Conservation (phyloP, 1,140 invertebrate genomes). For the Pteromalus puparum region DNA sequence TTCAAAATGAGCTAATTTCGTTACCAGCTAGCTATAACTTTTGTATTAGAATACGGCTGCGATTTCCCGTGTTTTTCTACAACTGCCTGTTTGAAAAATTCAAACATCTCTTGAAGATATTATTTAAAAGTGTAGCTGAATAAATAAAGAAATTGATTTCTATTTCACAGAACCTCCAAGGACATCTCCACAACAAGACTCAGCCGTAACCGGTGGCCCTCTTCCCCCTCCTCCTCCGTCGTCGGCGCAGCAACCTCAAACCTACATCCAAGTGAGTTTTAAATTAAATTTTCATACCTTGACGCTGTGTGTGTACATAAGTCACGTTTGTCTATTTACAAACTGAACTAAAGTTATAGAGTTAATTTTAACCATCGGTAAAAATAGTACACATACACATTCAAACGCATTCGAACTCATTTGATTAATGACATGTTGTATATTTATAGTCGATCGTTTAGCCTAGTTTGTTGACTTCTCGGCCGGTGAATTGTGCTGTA, state of each 20-base stretch:
- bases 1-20: no score
- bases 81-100: no score
- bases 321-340: no score
- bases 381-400: neutral
- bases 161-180: constrained; percentile 80
- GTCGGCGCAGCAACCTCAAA: constrained; percentile 68
- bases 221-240: constrained; percentile 68
- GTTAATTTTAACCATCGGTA: neutral
- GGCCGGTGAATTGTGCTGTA: neutral
- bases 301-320: neutral
- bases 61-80: no score
- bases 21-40: no score
- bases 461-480: neutral
- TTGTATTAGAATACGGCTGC: no score
- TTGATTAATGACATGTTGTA: neutral
- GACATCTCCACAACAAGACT: constrained; percentile 83
- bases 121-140: neutral
- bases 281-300: neutral
- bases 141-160: neutral
- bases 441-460: constrained; percentile 5
- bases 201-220: constrained; percentile 74
- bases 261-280: constrained; percentile 68
- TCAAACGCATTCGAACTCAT: neutral
- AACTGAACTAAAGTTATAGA: no score
- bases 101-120: no score